Evolutionary conservation across 2,797 vertebrate genomes (phyloP).

Genomic region (Crax fasciolata): DNA sequence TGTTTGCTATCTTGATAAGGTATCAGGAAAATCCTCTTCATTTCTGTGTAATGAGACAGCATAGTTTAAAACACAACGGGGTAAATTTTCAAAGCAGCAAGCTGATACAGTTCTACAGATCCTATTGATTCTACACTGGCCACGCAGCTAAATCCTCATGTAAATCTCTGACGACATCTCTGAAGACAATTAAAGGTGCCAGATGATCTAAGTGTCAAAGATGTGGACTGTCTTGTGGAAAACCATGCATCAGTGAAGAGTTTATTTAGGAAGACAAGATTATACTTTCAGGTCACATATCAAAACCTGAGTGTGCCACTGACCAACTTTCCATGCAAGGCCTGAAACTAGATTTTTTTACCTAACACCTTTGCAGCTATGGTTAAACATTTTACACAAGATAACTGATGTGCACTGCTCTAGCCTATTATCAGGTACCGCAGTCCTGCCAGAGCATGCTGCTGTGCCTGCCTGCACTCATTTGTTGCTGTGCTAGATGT

Average conservation of each 20-base stretch:
- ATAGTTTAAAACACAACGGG: neutral
- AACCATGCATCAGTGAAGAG: neutral
- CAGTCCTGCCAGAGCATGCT: neutral
- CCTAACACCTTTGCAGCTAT: neutral
- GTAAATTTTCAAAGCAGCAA: conserved; percentile 35
- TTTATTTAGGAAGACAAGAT: neutral
- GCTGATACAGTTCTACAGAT: neutral
- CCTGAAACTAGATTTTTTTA: neutral
- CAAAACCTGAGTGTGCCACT: neutral
- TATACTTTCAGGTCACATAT: neutral
- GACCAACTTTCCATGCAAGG: neutral
- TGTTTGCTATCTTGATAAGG: conserved; percentile 11
- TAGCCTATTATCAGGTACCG: neutral
- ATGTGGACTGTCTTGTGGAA: neutral
- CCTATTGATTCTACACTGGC: neutral
- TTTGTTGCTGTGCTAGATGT: neutral
- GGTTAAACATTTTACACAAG: neutral
- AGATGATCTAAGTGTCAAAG: neutral
- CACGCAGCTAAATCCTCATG: neutral
- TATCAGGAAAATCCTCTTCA: conserved; percentile 54
- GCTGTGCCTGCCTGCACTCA: neutral
- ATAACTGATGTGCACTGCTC: neutral
- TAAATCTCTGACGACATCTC: neutral
- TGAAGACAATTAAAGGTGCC: conserved; percentile 16
- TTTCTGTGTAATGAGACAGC: conserved; percentile 53